Evolutionary conservation across 2,113 vertebrate species (phyloP), one percentile per base, ranked within the genome.

Genomic region (Leptosomus discolor): DNA sequence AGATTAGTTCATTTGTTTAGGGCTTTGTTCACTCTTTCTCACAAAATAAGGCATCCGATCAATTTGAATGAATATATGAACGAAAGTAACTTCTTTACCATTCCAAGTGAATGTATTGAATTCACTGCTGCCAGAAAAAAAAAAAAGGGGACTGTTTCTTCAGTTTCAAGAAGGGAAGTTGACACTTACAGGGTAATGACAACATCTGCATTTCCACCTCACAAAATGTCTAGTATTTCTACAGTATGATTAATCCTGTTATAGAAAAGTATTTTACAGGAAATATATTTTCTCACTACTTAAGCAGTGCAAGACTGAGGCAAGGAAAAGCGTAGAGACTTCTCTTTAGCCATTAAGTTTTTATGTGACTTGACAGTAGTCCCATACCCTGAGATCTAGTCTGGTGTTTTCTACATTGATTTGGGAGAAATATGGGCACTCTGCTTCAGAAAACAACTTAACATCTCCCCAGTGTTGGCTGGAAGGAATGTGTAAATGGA

Each of bases 1-100:
- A 93, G 74, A 85, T 93, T 57, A 69, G 29, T 80, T 91, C 77
- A 54, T 85, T 92, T 92, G 45, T 92, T 94, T 77, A 48, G 63
- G 54, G 45, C 34, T 88, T 91, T 80, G 86, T 83, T 91, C 68
- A 54, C 7, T 26, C 21, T 12, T 80, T 77, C 37, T 58, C 77
- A 54, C 58, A 84, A 90, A 88, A 74, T 84, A 50, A 91, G 71
- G 39, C 58, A 63, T 65, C 54, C 45, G 65, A 43, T 88, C 63
- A 61, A 48, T 77, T 77, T 57, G 46, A 84, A 69, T n/a, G n/a
- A n/a, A n/a, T 51, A 4, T 27, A 26, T 53, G 57, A 80, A 91
- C 80, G 29, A 53, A 94, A 80, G 64, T 61, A 63, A 85, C 92
- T 94, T 81, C 15, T 83, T 60, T 73, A 15, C 78, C 27, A 9